phyloP scores from a whole-genome alignment of 2,888 invertebrate species.

The Ormyrus nitidulus region DNA sequence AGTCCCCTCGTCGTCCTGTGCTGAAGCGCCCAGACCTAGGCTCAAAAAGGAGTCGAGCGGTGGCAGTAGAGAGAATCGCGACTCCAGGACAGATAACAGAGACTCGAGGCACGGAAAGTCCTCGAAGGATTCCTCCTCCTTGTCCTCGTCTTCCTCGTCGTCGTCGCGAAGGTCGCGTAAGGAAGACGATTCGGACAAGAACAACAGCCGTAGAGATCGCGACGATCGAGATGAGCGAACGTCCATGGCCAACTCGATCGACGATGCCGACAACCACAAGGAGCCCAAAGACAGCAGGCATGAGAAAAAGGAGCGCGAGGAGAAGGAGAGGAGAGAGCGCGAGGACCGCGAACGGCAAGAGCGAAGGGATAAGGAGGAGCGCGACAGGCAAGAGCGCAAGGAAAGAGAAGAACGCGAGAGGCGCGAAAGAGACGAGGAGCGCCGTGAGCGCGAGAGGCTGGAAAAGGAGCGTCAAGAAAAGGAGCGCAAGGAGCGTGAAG shows the following conservation, averaged over 20 bases:
- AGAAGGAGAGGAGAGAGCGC: conserved; percentile 66
- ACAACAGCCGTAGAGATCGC: conserved; percentile 55
- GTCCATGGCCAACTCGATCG: conserved; percentile 6
- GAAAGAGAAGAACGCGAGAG: conserved; percentile 60
- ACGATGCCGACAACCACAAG: conserved; percentile 49
- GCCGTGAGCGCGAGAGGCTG: conserved; percentile 50
- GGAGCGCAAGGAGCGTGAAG: conserved; percentile 64
- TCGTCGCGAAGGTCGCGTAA: conserved; percentile 69
- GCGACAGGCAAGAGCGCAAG: conserved; percentile 60
- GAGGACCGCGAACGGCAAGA: conserved; percentile 66
- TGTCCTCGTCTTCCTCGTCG: conserved; percentile 38
- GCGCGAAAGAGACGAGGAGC: conserved; percentile 59
- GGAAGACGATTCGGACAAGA: conserved; percentile 63
- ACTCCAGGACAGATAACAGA: conserved; percentile 67
- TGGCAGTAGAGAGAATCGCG: conserved; percentile 51
- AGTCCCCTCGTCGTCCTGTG: conserved; percentile 59
- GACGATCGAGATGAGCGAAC: conserved; percentile 44
- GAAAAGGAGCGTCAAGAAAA: conserved; percentile 67
- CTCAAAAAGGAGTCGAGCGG: conserved; percentile 68
- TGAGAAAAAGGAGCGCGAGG: conserved; percentile 67
- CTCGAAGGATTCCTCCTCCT: conserved; percentile 26
- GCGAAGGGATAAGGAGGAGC: conserved; percentile 65
- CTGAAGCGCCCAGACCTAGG: conserved; percentile 64
- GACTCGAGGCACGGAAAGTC: conserved; percentile 55
- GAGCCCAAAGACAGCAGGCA: conserved; percentile 60